Base-by-base conservation (phyloP, 2,113 vertebrate genomes). In the Melospiza georgiana region DNA sequence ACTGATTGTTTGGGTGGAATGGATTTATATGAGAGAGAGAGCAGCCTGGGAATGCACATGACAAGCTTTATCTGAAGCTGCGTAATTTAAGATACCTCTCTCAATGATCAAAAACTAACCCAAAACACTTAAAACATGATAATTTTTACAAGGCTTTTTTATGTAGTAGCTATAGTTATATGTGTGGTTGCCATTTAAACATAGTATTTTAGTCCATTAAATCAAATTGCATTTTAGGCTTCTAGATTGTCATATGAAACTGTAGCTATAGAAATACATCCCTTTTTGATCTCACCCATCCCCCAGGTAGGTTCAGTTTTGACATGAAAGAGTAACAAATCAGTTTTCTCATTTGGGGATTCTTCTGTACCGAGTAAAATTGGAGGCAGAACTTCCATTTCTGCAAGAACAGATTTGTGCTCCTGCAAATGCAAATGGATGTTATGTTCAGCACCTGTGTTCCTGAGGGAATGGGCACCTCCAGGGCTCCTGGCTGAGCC, bases 41-140 rank as follows among this genome's bases (percentile, higher is more conserved):
- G 68, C 25, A 16, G 48, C 31, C 44, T 66, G 92, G 41, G 65
- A 86, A 79, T 89, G 85, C 91, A 57, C 66, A 35, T 77, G 61
- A 82, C 75, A 55, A 79, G 61, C 59, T 72, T 72, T 31, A 69
- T 95, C 82, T 88, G 90, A 92, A 95, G 86, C 43, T 73, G 87
- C 93, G 80, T 88, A 91, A 90, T 95, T 93, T 46, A 84, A 87
- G 80, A 91, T 67, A 44, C 67, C 63, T 72, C 61, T 67, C 71
- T 77, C 59, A 59, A 93, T 90, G 83, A 86, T 95, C 37, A 80
- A 81, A 95, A 96, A 90, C 80, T 91, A 92, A 95, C 49, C 35
- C 90, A 74, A 68, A 39, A 58, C 92, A 77, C 68, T 57, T 69
- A 54, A 49, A 31, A 57, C 3, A 2, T 80, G 8, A 4, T 93